Evolutionary conservation across 2,888 invertebrate species (phyloP).

Genomic region (Chydorus sphaericus): DNA sequence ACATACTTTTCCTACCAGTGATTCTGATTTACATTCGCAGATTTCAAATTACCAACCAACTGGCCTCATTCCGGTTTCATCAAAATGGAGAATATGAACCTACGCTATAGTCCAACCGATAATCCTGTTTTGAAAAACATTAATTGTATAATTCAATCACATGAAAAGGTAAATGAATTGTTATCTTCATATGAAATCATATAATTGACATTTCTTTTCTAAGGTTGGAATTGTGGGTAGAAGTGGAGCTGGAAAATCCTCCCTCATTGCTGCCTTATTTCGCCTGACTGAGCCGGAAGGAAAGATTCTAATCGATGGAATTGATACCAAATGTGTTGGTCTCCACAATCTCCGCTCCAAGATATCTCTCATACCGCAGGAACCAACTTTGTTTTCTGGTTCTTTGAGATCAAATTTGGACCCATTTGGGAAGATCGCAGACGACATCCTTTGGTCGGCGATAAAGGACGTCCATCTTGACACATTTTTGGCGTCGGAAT

Average conservation of each 20-base stretch:
- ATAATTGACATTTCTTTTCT: slow-evolving; percentile 15
- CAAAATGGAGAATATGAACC: too few species aligned
- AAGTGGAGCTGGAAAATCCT: slow-evolving; percentile 53
- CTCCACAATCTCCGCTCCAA: slow-evolving; percentile 34
- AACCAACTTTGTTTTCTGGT: slow-evolving; percentile 29
- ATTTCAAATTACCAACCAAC: too few species aligned
- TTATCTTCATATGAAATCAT: background rate
- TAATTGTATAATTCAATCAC: background rate
- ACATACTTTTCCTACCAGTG: too few species aligned
- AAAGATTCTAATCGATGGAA: slow-evolving; percentile 47
- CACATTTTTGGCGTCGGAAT: too few species aligned
- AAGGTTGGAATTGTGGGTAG: slow-evolving; percentile 54
- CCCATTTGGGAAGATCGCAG: slow-evolving; percentile 27
- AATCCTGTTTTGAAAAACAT: background rate
- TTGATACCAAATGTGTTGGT: slow-evolving; percentile 40
- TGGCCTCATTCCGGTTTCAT: too few species aligned
- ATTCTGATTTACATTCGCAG: too few species aligned
- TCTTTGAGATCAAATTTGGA: slow-evolving; percentile 29
- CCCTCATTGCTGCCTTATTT: slow-evolving; percentile 52
- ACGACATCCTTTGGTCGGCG: slow-evolving; percentile 17
- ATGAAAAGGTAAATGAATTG: background rate
- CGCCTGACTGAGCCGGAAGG: slow-evolving; percentile 50
- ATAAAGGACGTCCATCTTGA: slow-evolving; percentile 11
- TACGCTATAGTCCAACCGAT: background rate
- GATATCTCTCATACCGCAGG: slow-evolving; percentile 35